Conservation (phyloP, 2,113 vertebrate genomes). For the Malurus melanocephalus region DNA sequence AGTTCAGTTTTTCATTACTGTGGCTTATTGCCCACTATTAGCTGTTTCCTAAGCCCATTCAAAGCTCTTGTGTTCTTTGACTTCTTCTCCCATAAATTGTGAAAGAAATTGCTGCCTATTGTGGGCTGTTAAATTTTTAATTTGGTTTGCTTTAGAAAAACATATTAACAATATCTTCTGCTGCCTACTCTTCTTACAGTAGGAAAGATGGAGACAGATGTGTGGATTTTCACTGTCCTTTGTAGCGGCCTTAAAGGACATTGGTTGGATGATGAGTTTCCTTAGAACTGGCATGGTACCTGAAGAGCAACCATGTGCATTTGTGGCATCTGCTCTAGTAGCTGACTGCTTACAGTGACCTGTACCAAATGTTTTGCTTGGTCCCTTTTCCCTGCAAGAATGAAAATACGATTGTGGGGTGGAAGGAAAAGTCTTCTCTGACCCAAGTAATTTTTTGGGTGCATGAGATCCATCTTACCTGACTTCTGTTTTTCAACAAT, state of each 20-base stretch:
- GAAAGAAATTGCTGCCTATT: neutral
- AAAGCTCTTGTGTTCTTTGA: neutral
- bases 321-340: neutral
- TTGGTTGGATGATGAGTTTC: neutral
- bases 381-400: neutral
- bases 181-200: neutral
- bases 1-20: constrained; percentile 50
- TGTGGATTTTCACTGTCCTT: neutral
- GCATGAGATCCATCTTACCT: neutral
- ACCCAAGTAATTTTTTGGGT: neutral
- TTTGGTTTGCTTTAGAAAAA: constrained; percentile 23
- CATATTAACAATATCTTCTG: neutral
- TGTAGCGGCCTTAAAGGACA: neutral
- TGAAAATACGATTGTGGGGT: neutral
- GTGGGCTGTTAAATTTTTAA: constrained; percentile 6
- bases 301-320: neutral
- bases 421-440: neutral
- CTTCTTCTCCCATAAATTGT: constrained; percentile 21
- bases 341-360: neutral
- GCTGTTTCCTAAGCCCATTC: neutral
- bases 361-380: neutral
- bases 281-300: neutral
- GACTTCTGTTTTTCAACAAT: neutral
- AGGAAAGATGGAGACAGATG: neutral
- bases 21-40: neutral